phyloP scores from a whole-genome alignment of 1,140 invertebrate species.

The Rhysida immarginata region DNA sequence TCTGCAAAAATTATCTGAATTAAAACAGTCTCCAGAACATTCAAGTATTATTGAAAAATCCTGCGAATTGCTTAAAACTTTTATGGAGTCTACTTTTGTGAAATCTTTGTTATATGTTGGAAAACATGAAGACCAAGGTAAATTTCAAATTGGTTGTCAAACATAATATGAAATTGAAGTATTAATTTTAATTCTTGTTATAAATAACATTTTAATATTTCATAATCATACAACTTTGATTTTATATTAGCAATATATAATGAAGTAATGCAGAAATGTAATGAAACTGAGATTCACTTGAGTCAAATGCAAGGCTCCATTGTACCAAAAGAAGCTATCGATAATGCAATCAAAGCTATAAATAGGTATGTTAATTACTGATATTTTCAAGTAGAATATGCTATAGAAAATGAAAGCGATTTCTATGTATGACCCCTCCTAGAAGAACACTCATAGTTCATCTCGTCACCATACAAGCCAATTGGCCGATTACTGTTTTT shows the following conservation, averaged over 20 bases:
- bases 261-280: conserved; percentile 16
- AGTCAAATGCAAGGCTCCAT: conserved; percentile 12
- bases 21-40: conserved; percentile 23
- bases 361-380: conserved; percentile 1
- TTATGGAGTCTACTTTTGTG: conserved; percentile 26
- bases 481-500: no score
- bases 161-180: no score
- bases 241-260: conserved; percentile 12
- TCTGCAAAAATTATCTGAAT: conserved; percentile 21
- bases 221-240: no score
- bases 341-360: conserved; percentile 11
- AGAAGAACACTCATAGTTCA: no score
- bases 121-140: conserved; percentile 28
- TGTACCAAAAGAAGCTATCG: conserved; percentile 16
- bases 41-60: conserved; percentile 28
- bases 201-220: no score
- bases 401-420: no score
- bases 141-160: no score
- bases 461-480: no score
- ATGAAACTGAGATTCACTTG: conserved; percentile 16
- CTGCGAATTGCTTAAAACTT: conserved; percentile 25
- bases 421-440: no score
- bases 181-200: no score
- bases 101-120: conserved; percentile 31
- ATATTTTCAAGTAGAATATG: no score